Evolutionary conservation across 92 coral and sea anemone species (phyloP), one percentile per base, ranked within the genome.

Genomic region (Porites evermanni): DNA sequence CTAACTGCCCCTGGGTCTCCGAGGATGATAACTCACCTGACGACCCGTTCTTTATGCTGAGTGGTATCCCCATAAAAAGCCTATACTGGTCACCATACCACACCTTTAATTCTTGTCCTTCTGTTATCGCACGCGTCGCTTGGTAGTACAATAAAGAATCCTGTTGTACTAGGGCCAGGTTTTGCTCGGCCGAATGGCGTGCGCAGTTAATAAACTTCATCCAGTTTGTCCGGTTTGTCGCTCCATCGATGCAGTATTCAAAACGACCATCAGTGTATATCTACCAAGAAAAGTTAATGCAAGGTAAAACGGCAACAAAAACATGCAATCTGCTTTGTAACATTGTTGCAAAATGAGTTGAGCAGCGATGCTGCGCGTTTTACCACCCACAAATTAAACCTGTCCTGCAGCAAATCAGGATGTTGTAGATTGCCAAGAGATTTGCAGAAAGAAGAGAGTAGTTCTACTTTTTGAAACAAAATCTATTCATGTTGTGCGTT

Each of bases 151-250:
- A 79, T 26, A 77, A 88, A 7, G 29, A 78, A 26, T 91, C 94
- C 32, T 68, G 83, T 66, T 94, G 98, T 26, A 89, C 82, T 38
- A 94, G 71, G 13, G 69, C 85, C 38, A 93, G 88, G 81, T 94
- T 94, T 72, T 94, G 98, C 61, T 89, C 95, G 17, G 67, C 79
- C 1, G 70, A 75, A 60, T 89, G 87, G 8, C 89, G 91, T 2
- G 98, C 98, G 70, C 98, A 94, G 64, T 90, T 80, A 12, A 94
- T 84, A 72, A 89, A 94, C 80, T 94, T 94, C 85, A 94, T 86
- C 95, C 98, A 94, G 91, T 94, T 94, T 10, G 81, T 83, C 0
- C 80, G 91, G 6, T 90, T 87, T 13, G 70, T 82, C 5, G 82
- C 70, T 21, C 98, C 95, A 82, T 94, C 95, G 53, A 94, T 78